Conservation (phyloP, 30 jellyfish, hydroid and myxozoan species). For the Pseudorhiza aurosa region DNA sequence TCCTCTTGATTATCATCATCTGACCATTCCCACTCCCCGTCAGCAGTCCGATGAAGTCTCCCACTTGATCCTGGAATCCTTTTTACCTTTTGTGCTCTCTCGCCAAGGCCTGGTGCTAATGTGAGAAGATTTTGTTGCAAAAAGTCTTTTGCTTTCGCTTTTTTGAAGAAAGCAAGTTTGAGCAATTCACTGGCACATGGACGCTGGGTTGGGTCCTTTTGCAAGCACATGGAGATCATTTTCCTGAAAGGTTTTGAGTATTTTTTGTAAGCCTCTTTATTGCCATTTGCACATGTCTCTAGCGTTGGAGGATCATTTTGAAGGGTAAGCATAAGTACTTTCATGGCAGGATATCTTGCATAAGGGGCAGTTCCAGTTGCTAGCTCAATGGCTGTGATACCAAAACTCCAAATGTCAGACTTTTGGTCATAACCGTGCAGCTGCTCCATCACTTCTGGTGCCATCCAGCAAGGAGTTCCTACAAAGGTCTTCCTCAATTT, state of each 20-base stretch:
- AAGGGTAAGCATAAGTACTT: conserved; percentile 92
- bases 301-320: conserved; percentile 98
- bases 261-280: conserved; percentile 89
- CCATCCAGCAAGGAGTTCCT: conserved; percentile 99
- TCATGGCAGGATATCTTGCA: conserved; percentile 98
- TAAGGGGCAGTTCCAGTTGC: conserved; percentile 99
- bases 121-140: conserved; percentile 67
- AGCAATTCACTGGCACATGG: conserved; percentile 95
- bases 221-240: conserved; percentile 90
- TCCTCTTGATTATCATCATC: conserved; percentile 57
- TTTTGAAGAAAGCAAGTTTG: conserved; percentile 83
- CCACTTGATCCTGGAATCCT: conserved; percentile 85
- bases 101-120: conserved; percentile 91
- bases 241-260: conserved; percentile 91
- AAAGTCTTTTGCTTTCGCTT: conserved; percentile 90
- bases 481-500: conserved; percentile 93
- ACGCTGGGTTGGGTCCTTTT: conserved; percentile 87
- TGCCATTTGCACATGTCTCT: conserved; percentile 91
- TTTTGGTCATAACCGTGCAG: conserved; percentile 91
- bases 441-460: conserved; percentile 99
- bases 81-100: conserved; percentile 80
- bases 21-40: conserved; percentile 89
- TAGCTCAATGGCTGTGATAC: conserved; percentile 96
- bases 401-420: conserved; percentile 99
- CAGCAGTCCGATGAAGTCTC: conserved; percentile 71